Percentiles rank a stretch among this genome's conserved stretches.
Conservation (phyloP, 1,140 invertebrate species). For the Maconellicoccus hirsutus region DNA sequence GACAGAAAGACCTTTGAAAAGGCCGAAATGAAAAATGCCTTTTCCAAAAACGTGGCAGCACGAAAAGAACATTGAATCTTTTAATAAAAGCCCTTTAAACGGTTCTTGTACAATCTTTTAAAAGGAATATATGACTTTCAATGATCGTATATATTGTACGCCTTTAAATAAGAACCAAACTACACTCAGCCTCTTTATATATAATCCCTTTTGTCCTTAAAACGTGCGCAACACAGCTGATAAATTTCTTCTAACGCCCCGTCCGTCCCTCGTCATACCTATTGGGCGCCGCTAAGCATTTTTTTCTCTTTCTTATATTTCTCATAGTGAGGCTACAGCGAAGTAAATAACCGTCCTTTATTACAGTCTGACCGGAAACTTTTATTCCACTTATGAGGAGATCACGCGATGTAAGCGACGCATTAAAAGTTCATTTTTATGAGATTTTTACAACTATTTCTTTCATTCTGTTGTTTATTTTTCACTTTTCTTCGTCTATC, state of each 20-base stretch:
- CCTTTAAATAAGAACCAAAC: not conserved
- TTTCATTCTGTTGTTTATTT: too few species aligned
- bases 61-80: constrained; percentile 9
- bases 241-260: not conserved
- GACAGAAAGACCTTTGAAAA: not conserved
- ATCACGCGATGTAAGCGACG: too few species aligned
- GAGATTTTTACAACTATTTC: too few species aligned
- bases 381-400: too few species aligned
- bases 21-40: constrained; percentile 3
- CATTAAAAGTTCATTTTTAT: too few species aligned
- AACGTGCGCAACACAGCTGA: not conserved
- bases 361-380: too few species aligned
- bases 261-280: not conserved
- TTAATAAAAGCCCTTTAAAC: constrained; percentile 9
- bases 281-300: too few species aligned
- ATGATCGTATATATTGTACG: not conserved
- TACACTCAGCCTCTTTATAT: not conserved
- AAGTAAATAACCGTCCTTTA: too few species aligned
- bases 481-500: too few species aligned
- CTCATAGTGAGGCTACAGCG: too few species aligned
- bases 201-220: not conserved
- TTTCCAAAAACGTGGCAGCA: constrained; percentile 3
- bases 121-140: constrained; percentile 9
- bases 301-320: too few species aligned
- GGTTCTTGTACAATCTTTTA: not conserved